A percentile compares a stretch with the other conserved stretches of the same genome.
Conservation (phyloP, 2,113 vertebrate genomes). For the Cryptotis parvus region DNA sequence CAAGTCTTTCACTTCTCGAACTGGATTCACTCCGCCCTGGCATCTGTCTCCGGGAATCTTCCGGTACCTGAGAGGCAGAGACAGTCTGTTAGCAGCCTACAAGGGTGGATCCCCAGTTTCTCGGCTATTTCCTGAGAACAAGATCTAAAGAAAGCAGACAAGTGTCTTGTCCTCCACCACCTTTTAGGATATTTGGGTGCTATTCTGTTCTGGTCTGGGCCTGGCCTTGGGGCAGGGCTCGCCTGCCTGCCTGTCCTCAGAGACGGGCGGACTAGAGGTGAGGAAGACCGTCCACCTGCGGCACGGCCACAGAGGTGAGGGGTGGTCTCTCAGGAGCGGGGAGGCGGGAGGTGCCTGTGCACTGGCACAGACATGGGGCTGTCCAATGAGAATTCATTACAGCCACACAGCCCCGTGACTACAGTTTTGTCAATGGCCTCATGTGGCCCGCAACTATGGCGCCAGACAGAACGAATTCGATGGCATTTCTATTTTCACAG, state of each 20-base stretch:
- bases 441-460: neutral
- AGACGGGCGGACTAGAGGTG: neutral
- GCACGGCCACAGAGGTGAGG: neutral
- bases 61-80: conserved; percentile 90
- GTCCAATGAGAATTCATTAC: conserved; percentile 11
- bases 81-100: conserved; percentile 12
- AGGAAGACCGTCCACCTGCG: neutral
- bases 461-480: neutral
- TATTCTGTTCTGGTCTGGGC: neutral
- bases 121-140: conserved; percentile 38
- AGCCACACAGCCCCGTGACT: neutral
- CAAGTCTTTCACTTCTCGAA: conserved; percentile 90
- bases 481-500: neutral
- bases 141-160: conserved; percentile 35
- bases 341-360: neutral
- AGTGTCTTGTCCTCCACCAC: neutral
- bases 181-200: neutral
- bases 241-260: neutral
- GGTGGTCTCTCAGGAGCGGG: neutral
- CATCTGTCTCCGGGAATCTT: conserved; percentile 96
- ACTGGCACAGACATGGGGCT: neutral
- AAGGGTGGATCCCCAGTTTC: neutral
- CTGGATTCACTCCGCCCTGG: conserved; percentile 90
- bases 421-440: neutral
- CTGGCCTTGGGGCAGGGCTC: neutral